These are phyloP conservation scores for Rhinolophus ferrumequinum DNA, from an alignment of 2,113 vertebrate genomes.

Conservation along the genomic window DNA sequence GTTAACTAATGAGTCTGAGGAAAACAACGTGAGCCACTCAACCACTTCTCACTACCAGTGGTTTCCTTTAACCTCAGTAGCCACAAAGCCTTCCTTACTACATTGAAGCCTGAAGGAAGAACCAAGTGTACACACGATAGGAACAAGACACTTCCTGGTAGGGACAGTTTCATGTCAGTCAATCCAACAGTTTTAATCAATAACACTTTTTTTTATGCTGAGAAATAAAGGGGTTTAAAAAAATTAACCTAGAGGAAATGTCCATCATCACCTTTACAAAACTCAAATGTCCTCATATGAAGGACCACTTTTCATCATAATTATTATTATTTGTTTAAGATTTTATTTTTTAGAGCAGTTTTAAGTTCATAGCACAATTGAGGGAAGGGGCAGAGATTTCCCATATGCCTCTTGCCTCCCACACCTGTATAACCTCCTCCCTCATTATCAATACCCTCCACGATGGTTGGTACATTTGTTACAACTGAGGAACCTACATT, in stretches of 20 bases:
- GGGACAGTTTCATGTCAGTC: not conserved
- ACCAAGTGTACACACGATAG: not conserved
- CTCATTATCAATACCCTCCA: not conserved
- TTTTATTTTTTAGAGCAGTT: not conserved
- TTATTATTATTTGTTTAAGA: not conserved
- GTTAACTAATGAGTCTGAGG: not conserved
- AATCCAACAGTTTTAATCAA: not conserved
- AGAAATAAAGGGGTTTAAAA: not conserved
- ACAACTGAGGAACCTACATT: not conserved
- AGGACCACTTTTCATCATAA: not conserved
- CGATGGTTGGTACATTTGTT: not conserved
- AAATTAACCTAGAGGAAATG: not conserved
- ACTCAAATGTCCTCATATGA: not conserved
- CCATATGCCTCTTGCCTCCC: not conserved
- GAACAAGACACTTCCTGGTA: not conserved
- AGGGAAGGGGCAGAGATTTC: not conserved
- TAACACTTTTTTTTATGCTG: not conserved
- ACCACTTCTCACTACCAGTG: not conserved
- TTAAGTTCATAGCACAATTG: not conserved
- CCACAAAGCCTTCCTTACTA: not conserved
- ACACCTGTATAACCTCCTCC: not conserved
- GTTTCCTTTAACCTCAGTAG: not conserved
- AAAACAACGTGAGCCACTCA: not conserved
- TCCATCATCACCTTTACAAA: not conserved
- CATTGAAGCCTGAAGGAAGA: not conserved